Evolutionary conservation across 2,113 vertebrate genomes (phyloP).

Genomic region (Strix uralensis): DNA sequence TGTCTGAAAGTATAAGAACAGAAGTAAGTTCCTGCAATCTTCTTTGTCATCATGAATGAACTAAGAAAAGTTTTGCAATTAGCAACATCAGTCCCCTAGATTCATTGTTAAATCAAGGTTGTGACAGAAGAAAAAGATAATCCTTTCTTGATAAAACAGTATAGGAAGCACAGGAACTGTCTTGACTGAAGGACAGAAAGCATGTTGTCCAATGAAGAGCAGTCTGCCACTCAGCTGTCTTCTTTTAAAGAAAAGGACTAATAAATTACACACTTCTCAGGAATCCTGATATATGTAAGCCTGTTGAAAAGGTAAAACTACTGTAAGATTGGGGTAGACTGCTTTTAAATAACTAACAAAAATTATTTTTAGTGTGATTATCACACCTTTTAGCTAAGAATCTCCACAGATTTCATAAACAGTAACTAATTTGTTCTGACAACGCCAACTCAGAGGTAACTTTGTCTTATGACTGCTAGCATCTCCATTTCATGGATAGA

Average conservation of each 20-base stretch:
- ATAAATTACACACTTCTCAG: background rate
- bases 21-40: slow-evolving; percentile 30
- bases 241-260: background rate
- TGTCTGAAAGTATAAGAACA: background rate
- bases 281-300: background rate
- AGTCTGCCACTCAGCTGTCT: background rate
- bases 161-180: background rate
- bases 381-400: background rate
- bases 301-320: background rate
- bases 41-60: background rate
- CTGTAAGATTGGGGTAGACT: background rate
- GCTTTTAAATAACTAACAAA: background rate
- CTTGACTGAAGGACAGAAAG: background rate
- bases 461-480: background rate
- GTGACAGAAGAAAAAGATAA: background rate
- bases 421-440: slow-evolving; percentile 19
- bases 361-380: background rate
- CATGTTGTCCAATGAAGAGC: background rate
- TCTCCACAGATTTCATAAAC: background rate
- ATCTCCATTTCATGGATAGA: background rate
- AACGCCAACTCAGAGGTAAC: background rate
- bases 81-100: background rate
- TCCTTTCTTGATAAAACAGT: background rate
- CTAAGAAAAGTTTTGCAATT: background rate
- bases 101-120: background rate